These are phyloP conservation scores for Lamprologus speciosus DNA, from an alignment of 2,113 vertebrate species.

Conservation along the genomic window DNA sequence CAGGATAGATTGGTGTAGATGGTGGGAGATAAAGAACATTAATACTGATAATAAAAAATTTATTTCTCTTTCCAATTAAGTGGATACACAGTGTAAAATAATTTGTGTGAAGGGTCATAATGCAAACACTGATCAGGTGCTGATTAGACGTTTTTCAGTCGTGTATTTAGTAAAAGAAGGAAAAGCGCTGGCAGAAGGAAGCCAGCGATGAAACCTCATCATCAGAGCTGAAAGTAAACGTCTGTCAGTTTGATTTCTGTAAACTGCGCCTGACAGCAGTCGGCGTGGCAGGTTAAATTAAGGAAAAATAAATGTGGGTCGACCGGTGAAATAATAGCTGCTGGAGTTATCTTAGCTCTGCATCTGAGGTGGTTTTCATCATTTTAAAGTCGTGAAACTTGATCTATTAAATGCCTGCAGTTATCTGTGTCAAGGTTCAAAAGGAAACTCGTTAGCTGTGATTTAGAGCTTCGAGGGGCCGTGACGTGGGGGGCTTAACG, in stretches of 20 bases:
- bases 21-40: background rate
- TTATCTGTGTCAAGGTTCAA: slow-evolving; percentile 8
- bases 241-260: background rate
- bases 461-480: background rate
- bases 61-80: rapidly evolving
- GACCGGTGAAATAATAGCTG: background rate
- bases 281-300: background rate
- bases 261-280: rapidly evolving
- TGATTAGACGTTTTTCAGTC: background rate
- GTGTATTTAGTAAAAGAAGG: rapidly evolving
- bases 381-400: background rate
- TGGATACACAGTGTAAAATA: background rate
- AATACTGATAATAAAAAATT: rapidly evolving
- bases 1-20: background rate
- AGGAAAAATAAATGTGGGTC: background rate
- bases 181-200: background rate
- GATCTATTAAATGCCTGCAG: background rate
- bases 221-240: background rate
- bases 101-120: rapidly evolving
- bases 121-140: background rate
- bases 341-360: background rate
- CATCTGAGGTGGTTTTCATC: background rate
- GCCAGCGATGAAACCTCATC: background rate
- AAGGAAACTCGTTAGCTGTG: slow-evolving; percentile 1
- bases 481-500: background rate